These are phyloP conservation scores for Teleogryllus oceanicus DNA, from an alignment of 2,888 invertebrate genomes.

Conservation along the genomic window DNA sequence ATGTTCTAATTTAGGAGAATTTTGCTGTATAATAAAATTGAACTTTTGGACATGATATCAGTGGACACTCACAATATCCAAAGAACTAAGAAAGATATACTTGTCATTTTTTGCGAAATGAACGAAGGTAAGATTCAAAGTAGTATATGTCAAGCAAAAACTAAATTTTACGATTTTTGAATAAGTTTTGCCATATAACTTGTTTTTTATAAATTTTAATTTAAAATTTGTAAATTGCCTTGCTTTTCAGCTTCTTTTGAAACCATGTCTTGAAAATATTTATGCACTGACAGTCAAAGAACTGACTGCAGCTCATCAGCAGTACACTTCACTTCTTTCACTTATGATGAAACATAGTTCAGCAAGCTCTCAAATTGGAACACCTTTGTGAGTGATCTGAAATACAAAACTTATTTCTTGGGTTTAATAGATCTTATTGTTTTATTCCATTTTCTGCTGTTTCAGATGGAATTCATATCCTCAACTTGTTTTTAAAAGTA, in stretches of 20 bases:
- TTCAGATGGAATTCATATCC: conserved; percentile 24
- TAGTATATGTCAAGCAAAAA: too few species aligned
- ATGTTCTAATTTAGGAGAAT: too few species aligned
- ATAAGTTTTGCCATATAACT: too few species aligned
- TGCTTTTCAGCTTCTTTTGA: conserved; percentile 25
- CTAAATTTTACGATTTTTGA: too few species aligned
- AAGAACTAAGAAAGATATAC: too few species aligned
- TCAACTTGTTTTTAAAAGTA: background rate
- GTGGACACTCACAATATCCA: too few species aligned
- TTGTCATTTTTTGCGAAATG: too few species aligned
- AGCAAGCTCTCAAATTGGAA: background rate
- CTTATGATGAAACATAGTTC: conserved; percentile 19
- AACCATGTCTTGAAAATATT: conserved; percentile 20
- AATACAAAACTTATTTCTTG: background rate
- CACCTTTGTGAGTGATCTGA: background rate
- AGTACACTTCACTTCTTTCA: conserved; percentile 23
- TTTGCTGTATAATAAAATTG: too few species aligned
- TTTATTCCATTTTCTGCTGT: background rate
- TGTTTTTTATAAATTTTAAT: too few species aligned
- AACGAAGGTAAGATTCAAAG: too few species aligned
- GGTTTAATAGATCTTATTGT: background rate
- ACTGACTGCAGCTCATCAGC: conserved; percentile 25
- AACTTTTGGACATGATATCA: too few species aligned
- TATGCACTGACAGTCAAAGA: conserved; percentile 19
- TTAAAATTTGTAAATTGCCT: background rate